phyloP scores from a whole-genome alignment of 2,888 invertebrate genomes.

The Digitonthophagus gazella region DNA sequence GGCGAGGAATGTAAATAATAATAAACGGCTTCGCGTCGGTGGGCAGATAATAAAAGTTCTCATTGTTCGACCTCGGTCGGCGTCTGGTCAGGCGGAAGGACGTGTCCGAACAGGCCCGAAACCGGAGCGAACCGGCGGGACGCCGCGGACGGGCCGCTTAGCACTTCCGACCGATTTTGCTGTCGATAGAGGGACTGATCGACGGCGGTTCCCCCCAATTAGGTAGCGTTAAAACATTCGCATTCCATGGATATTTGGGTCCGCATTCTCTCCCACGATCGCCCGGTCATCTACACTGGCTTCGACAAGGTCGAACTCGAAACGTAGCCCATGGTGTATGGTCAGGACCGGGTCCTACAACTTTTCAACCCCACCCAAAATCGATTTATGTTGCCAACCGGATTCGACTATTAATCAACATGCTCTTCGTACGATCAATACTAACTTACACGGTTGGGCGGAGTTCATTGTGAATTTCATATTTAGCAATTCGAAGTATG shows the following conservation, averaged over 20 bases:
- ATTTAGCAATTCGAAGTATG: too few species aligned
- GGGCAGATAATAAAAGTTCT: background rate
- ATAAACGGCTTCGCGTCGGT: background rate
- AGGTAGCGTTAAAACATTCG: conserved; percentile 43
- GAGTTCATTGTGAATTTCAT: too few species aligned
- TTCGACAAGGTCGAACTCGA: conserved; percentile 12
- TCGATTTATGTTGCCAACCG: too few species aligned
- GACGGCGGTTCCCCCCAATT: conserved; percentile 13
- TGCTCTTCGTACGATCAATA: too few species aligned
- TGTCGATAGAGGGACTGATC: conserved; percentile 8
- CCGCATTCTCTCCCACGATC: conserved; percentile 52
- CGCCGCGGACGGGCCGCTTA: background rate
- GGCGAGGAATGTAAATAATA: background rate
- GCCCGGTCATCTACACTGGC: conserved; percentile 44
- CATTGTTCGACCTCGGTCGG: background rate
- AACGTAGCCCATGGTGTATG: background rate
- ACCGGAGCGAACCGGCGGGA: background rate
- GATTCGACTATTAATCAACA: too few species aligned
- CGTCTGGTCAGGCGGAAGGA: background rate
- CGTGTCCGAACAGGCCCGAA: background rate
- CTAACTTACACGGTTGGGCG: too few species aligned
- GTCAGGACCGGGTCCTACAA: too few species aligned
- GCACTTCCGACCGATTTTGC: conserved; percentile 11
- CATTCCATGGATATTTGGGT: conserved; percentile 48
- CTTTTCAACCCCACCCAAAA: too few species aligned